phyloP scores from a whole-genome alignment of 2,797 vertebrate genomes.

The Sitta carolinensis region DNA sequence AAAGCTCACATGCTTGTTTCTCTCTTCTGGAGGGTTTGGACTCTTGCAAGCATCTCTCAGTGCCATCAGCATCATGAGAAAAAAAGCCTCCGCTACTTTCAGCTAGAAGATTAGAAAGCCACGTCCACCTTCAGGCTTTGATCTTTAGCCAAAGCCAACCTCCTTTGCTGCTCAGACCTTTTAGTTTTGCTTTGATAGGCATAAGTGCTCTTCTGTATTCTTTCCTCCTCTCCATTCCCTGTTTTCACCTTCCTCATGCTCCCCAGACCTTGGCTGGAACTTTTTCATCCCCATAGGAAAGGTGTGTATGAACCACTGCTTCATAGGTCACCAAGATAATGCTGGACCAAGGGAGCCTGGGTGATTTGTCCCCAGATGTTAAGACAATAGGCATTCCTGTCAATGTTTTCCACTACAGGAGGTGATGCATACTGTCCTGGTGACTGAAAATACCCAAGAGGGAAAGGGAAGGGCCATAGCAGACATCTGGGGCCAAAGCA shows the following conservation, averaged over 20 bases:
- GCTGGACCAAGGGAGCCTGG: not conserved
- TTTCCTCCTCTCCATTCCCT: not conserved
- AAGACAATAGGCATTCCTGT: conserved; percentile 13
- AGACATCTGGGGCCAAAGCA: not conserved
- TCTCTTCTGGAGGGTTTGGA: not conserved
- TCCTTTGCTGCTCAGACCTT: not conserved
- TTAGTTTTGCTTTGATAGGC: not conserved
- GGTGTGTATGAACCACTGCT: not conserved
- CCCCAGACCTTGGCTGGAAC: not conserved
- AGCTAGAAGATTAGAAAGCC: not conserved
- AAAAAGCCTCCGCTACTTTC: not conserved
- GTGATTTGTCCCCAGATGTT: not conserved
- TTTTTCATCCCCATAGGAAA: not conserved
- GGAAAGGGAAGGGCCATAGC: not conserved
- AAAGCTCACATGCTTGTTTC: not conserved
- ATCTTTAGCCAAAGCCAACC: not conserved
- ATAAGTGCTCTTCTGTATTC: not conserved
- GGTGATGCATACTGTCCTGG: not conserved
- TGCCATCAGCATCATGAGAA: not conserved
- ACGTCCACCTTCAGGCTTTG: not conserved
- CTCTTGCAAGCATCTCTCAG: not conserved
- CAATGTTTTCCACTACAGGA: not conserved
- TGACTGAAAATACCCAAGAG: not conserved
- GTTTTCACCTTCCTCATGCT: not conserved
- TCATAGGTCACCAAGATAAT: not conserved